Evolutionary conservation across 2,113 vertebrate genomes (phyloP).

Genomic region (Clinocottus analis): DNA sequence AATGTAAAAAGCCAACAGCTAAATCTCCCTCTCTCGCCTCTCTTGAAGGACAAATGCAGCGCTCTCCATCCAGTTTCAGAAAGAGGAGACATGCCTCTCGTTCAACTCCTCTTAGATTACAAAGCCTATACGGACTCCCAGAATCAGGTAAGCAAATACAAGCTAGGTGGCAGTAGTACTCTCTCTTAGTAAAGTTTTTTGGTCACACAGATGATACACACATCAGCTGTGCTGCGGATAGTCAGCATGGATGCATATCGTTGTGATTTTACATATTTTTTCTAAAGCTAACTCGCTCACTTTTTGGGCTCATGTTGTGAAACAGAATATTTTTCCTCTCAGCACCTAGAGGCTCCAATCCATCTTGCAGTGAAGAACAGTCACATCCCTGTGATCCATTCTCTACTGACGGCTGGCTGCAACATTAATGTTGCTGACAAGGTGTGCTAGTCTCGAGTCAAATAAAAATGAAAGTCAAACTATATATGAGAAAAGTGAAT

Average conservation of each 20-base stretch:
- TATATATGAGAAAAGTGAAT: background rate
- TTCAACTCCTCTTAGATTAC: slow-evolving; percentile 84
- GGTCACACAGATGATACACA: too few species aligned
- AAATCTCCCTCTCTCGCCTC: background rate
- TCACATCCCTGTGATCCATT: slow-evolving; percentile 82
- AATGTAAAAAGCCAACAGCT: background rate
- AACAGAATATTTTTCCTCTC: slow-evolving; percentile 62
- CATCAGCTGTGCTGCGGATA: background rate
- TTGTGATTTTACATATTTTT: slow-evolving; percentile 5
- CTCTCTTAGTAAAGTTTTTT: background rate
- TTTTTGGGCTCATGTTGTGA: background rate
- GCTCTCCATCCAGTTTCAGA: slow-evolving; percentile 84
- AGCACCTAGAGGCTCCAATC: slow-evolving; percentile 87
- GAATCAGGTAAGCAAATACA: slow-evolving; percentile 80
- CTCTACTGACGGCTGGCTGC: slow-evolving; percentile 83
- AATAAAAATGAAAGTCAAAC: background rate
- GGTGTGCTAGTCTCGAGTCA: slow-evolving; percentile 63
- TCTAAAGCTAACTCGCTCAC: background rate
- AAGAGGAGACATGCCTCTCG: slow-evolving; percentile 83
- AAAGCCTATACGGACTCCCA: slow-evolving; percentile 78
- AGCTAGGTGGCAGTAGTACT: slow-evolving; percentile 25
- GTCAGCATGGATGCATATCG: background rate
- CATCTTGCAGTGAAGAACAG: slow-evolving; percentile 88
- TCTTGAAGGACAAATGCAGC: slow-evolving; percentile 76
- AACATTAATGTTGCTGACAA: slow-evolving; percentile 84